phyloP scores from a whole-genome alignment of 2,113 vertebrate species.

The Lota lota region DNA sequence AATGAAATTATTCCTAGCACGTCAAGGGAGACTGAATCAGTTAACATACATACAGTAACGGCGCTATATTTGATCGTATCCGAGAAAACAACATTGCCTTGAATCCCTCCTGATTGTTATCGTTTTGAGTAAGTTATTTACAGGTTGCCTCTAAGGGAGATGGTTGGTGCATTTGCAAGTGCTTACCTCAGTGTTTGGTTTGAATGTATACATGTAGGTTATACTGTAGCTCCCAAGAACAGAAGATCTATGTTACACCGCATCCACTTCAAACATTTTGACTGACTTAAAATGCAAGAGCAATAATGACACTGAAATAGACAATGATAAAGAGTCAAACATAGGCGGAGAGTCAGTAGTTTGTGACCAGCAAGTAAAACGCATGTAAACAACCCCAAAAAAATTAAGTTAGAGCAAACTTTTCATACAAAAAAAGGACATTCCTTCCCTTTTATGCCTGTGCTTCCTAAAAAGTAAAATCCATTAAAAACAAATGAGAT shows the following conservation, averaged over 20 bases:
- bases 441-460: slow-evolving; percentile 47
- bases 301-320: slow-evolving; percentile 52
- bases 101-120: slow-evolving; percentile 52
- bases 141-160: slow-evolving; percentile 46
- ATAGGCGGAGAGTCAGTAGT: slow-evolving; percentile 67
- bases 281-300: slow-evolving; percentile 35
- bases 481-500: slow-evolving; percentile 8
- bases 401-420: slow-evolving; percentile 67
- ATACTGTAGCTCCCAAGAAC: slow-evolving; percentile 26
- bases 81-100: slow-evolving; percentile 30
- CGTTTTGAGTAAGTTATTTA: slow-evolving; percentile 54
- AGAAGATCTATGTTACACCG: slow-evolving; percentile 28
- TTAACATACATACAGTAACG: slow-evolving; percentile 51
- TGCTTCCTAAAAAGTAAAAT: slow-evolving; percentile 41
- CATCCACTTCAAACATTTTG: slow-evolving; percentile 39
- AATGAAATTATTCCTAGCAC: too few relatives aligned
- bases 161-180: slow-evolving; percentile 51
- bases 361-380: slow-evolving; percentile 63
- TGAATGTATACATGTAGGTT: slow-evolving; percentile 25
- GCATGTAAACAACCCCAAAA: slow-evolving; percentile 55
- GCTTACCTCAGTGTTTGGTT: slow-evolving; percentile 36
- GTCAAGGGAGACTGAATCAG: background rate
- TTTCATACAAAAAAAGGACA: slow-evolving; percentile 62
- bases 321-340: slow-evolving; percentile 50
- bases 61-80: background rate